phyloP scores from a whole-genome alignment of 2,888 invertebrate species.

The Gasteruption jaculator region DNA sequence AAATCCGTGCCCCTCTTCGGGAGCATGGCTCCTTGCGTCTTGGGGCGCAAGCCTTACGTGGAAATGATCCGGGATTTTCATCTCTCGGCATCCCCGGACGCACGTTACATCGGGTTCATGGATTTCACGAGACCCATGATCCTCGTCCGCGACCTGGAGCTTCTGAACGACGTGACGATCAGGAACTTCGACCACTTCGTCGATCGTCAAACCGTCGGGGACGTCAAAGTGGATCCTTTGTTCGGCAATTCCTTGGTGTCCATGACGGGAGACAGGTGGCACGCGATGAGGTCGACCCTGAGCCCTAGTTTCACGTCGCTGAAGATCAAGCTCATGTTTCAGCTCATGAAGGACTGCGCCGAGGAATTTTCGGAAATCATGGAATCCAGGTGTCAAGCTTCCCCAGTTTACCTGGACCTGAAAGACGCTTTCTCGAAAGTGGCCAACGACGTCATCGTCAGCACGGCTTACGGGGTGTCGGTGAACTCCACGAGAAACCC shows the following conservation, averaged over 20 bases:
- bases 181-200: too few relatives aligned
- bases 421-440: constrained; percentile 32
- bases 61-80: too few relatives aligned
- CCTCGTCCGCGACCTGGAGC: constrained; percentile 37
- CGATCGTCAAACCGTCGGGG: constrained; percentile 32
- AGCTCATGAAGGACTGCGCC: constrained; percentile 48
- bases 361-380: constrained; percentile 33
- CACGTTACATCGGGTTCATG: constrained; percentile 34
- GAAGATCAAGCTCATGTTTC: constrained; percentile 56
- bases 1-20: too few relatives aligned
- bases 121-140: constrained; percentile 33
- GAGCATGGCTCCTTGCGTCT: too few relatives aligned
- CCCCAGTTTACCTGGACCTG: constrained; percentile 26
- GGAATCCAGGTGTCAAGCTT: constrained; percentile 10
- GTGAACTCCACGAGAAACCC: constrained; percentile 30
- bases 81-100: too few relatives aligned
- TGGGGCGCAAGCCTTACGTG: too few relatives aligned
- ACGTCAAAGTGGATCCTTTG: constrained; percentile 25
- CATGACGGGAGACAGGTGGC: constrained; percentile 52
- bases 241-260: constrained; percentile 29
- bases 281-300: constrained; percentile 53
- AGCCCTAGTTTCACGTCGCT: constrained; percentile 58
- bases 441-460: constrained; percentile 32
- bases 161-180: constrained; percentile 37
- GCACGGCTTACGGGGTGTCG: constrained; percentile 29